phyloP scores from a whole-genome alignment of 2,113 vertebrate genomes.

The Butastur rufipennis region DNA sequence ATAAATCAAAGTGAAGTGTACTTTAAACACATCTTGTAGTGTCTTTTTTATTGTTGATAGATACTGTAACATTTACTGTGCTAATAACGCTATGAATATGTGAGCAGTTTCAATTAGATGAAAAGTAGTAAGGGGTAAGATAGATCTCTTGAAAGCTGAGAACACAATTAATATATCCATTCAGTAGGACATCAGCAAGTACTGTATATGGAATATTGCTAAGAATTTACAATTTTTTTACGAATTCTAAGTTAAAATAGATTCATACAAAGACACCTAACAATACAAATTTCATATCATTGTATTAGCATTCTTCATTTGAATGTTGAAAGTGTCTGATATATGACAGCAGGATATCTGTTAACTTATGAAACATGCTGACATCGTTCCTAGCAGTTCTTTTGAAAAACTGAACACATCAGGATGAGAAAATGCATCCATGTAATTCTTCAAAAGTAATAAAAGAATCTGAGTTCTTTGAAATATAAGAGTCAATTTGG shows the following conservation, averaged over 20 bases:
- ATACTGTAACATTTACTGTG: neutral
- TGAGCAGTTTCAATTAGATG: neutral
- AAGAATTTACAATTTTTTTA: neutral
- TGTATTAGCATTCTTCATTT: neutral
- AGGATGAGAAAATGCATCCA: neutral
- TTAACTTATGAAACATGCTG: neutral
- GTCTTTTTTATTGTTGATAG: neutral
- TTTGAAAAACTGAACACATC: neutral
- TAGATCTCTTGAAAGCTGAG: neutral
- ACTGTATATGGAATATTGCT: neutral
- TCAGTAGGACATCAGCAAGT: neutral
- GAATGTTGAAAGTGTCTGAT: neutral
- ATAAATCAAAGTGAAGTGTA: constrained; percentile 52
- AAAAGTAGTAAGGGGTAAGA: neutral
- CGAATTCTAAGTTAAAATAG: neutral
- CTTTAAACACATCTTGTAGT: neutral
- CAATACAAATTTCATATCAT: neutral
- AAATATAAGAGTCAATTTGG: neutral
- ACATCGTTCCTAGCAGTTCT: neutral
- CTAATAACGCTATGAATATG: neutral
- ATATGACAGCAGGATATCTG: neutral
- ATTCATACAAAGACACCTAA: neutral
- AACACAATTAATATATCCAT: neutral
- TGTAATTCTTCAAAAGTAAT: neutral
- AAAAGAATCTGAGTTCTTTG: neutral